Conservation (phyloP, 2,797 vertebrate species). For the Euthynnus affinis region DNA sequence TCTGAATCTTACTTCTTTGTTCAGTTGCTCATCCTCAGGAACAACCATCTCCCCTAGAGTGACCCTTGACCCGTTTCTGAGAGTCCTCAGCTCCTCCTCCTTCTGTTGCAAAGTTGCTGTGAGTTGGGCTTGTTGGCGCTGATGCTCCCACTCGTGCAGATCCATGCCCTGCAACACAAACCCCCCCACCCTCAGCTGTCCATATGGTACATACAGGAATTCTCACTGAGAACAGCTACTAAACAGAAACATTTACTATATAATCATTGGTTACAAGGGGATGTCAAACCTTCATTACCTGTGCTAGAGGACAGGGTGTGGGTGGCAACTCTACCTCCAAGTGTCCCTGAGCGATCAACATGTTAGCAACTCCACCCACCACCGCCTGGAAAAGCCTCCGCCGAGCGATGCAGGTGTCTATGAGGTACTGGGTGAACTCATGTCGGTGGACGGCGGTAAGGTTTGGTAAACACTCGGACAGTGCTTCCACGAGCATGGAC, state of each 20-base stretch:
- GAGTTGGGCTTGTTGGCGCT: background rate
- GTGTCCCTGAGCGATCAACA: constrained; percentile 14
- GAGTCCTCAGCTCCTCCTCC: constrained; percentile 50
- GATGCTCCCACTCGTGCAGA: constrained; percentile 43
- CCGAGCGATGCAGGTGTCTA: constrained; percentile 35
- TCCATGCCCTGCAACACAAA: constrained; percentile 56
- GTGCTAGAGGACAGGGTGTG: constrained; percentile 46
- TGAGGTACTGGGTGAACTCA: constrained; percentile 51
- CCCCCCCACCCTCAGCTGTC: too few relatives aligned
- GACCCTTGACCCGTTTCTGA: constrained; percentile 38
- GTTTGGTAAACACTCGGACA: constrained; percentile 42
- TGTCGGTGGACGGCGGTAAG: constrained; percentile 45
- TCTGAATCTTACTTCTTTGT: constrained; percentile 47
- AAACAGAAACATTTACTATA: background rate
- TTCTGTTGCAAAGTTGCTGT: constrained; percentile 24
- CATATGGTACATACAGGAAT: background rate
- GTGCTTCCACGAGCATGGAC: constrained; percentile 28
- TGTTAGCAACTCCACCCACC: background rate
- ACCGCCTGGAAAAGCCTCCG: constrained; percentile 60
- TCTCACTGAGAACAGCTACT: background rate
- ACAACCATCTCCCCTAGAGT: constrained; percentile 26
- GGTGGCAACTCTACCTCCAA: constrained; percentile 71
- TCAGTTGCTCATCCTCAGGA: constrained; percentile 30
- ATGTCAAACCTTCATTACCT: constrained; percentile 50
- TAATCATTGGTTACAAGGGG: background rate